A percentile compares a stretch with the other conserved stretches of the same genome.
Evolutionary conservation across 2,797 vertebrate genomes (phyloP).

Genomic region (Falco rusticolus): DNA sequence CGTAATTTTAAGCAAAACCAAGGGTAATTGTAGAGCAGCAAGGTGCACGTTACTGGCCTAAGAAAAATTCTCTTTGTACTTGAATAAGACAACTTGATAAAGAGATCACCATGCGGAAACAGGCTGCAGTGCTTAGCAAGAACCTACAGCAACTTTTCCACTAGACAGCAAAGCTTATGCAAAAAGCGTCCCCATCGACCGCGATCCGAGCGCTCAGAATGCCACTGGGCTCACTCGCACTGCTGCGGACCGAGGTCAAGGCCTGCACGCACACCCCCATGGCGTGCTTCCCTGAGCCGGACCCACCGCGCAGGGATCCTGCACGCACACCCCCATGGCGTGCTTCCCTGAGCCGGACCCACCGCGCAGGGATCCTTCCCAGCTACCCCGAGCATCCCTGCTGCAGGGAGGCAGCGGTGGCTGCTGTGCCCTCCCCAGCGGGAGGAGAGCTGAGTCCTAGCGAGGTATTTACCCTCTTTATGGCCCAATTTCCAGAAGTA

Average conservation of each 20-base stretch:
- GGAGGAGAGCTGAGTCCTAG: background rate
- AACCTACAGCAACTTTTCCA: background rate
- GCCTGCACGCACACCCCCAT: rapidly evolving
- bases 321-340: rapidly evolving
- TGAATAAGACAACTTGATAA: background rate
- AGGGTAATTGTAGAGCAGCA: background rate
- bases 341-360: background rate
- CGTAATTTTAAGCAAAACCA: background rate
- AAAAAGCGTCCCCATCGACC: rapidly evolving
- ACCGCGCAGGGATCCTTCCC: background rate
- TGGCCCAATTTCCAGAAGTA: background rate
- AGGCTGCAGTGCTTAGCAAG: background rate
- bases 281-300: background rate
- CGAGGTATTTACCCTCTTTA: background rate
- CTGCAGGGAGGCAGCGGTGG: background rate
- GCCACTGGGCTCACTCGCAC: background rate
- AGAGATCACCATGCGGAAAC: background rate
- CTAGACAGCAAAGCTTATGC: background rate
- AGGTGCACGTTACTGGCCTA: background rate
- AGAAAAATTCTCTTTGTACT: background rate
- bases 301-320: background rate
- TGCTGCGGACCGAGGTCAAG: background rate
- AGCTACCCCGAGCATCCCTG: background rate
- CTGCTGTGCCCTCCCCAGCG: background rate
- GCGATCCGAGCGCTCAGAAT: rapidly evolving